Conservation (phyloP, 2,113 vertebrate species). For the Formicarius rufipectus region DNA sequence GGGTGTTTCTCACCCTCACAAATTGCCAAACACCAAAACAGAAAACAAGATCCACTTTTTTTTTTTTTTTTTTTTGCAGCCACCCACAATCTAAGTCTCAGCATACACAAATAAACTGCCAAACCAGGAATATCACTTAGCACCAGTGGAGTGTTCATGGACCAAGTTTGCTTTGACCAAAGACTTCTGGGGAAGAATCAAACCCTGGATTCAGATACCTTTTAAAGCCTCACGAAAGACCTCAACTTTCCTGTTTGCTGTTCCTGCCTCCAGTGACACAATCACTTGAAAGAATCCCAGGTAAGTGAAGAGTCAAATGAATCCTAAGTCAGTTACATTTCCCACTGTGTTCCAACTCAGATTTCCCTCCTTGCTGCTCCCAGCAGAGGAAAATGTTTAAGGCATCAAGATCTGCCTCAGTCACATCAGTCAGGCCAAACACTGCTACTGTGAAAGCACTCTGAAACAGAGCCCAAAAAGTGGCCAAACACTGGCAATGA, state of each 20-base stretch:
- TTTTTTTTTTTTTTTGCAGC: not conserved
- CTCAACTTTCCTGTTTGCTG: not conserved
- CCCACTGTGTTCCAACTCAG: not conserved
- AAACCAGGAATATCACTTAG: not conserved
- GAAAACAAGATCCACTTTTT: not conserved
- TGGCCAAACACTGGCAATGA: not conserved
- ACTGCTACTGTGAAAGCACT: not conserved
- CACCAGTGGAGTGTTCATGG: not conserved
- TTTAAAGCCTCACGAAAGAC: not conserved
- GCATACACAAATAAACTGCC: not conserved
- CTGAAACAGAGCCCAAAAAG: not conserved
- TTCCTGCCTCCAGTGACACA: not conserved
- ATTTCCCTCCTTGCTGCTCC: not conserved
- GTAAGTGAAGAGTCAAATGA: not conserved
- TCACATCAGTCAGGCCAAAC: not conserved
- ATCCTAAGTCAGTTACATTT: not conserved
- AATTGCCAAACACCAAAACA: not conserved
- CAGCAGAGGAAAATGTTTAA: not conserved
- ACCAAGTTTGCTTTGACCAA: not conserved
- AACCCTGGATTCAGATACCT: not conserved
- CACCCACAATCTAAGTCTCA: not conserved
- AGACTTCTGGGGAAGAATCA: not conserved
- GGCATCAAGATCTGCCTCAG: not conserved
- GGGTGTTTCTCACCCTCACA: not conserved
- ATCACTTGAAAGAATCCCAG: not conserved